These are phyloP conservation scores for Drosophila littoralis DNA, from an alignment of 1,140 invertebrate genomes.

Conservation along the genomic window DNA sequence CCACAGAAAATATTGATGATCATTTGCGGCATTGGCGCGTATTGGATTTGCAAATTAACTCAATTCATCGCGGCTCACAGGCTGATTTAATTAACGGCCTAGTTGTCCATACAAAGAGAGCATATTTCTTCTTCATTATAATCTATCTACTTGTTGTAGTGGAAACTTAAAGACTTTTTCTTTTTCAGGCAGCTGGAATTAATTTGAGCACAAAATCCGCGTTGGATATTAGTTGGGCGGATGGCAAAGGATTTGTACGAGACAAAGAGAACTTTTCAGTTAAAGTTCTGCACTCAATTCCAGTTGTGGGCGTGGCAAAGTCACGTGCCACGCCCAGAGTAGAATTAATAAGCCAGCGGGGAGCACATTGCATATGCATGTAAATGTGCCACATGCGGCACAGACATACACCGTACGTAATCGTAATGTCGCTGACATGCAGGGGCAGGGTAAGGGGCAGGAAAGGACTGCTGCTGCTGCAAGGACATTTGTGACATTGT, in stretches of 20 bases:
- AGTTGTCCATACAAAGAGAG: not conserved
- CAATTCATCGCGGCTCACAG: conserved; percentile 60
- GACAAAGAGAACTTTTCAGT: conserved; percentile 14
- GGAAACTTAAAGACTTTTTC: no score
- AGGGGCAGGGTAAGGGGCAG: conserved; percentile 7
- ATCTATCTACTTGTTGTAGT: no score
- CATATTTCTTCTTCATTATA: no score
- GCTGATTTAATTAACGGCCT: conserved; percentile 63
- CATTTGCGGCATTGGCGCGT: conserved; percentile 62
- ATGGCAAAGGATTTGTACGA: conserved; percentile 8
- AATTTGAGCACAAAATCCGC: no score
- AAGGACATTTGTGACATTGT: conserved; percentile 75
- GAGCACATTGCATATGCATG: conserved; percentile 67
- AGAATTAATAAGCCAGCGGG: conserved; percentile 71
- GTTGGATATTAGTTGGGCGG: not conserved
- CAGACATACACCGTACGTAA: conserved; percentile 47
- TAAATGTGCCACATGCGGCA: conserved; percentile 70
- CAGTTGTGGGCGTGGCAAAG: conserved; percentile 27
- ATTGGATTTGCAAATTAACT: conserved; percentile 77
- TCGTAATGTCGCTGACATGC: conserved; percentile 70
- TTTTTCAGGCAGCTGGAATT: not conserved
- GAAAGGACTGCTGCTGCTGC: conserved; percentile 25
- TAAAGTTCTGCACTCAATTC: conserved; percentile 27
- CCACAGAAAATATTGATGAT: conserved; percentile 62
- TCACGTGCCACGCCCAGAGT: conserved; percentile 34